Percentiles rank a stretch among this genome's conserved stretches.
phyloP scores from a whole-genome alignment of 1,140 invertebrate species.

The Augochlora pura region DNA sequence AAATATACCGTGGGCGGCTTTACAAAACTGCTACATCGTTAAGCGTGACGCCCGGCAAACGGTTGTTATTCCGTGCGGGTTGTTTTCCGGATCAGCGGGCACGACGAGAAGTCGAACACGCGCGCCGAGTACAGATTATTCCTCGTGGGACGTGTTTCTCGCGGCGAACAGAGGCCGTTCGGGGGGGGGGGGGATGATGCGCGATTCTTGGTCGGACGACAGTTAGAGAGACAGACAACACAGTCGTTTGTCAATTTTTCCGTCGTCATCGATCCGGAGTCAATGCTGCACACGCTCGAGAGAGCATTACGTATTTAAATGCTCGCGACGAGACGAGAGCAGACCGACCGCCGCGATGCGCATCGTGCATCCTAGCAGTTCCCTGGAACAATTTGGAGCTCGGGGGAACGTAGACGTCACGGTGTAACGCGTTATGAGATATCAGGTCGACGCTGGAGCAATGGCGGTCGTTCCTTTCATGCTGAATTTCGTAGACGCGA shows the following conservation, averaged over 20 bases:
- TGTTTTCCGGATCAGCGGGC: not conserved
- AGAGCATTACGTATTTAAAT: slow-evolving; percentile 5
- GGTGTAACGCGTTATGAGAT: too few species aligned
- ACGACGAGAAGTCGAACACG: not conserved
- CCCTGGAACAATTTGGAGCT: not conserved
- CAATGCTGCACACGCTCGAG: not conserved
- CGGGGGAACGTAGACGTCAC: too few species aligned
- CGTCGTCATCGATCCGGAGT: not conserved
- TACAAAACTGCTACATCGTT: not conserved
- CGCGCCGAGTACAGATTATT: not conserved
- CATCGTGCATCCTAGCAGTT: not conserved
- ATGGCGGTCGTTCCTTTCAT: too few species aligned
- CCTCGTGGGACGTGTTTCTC: not conserved
- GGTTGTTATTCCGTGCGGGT: not conserved
- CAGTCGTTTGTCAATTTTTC: not conserved
- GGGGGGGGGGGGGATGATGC: not conserved
- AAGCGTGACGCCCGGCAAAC: not conserved
- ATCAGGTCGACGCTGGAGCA: too few species aligned
- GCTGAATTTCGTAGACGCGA: too few species aligned
- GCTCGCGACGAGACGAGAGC: not conserved
- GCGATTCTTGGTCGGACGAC: not conserved
- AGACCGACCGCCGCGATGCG: not conserved
- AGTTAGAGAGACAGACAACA: not conserved
- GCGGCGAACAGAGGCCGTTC: too few species aligned
- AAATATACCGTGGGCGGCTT: not conserved